A percentile compares a stretch with the other conserved stretches of the same genome.
phyloP scores from a whole-genome alignment of 2,888 invertebrate genomes.

The Eupithecia pulchellata region DNA sequence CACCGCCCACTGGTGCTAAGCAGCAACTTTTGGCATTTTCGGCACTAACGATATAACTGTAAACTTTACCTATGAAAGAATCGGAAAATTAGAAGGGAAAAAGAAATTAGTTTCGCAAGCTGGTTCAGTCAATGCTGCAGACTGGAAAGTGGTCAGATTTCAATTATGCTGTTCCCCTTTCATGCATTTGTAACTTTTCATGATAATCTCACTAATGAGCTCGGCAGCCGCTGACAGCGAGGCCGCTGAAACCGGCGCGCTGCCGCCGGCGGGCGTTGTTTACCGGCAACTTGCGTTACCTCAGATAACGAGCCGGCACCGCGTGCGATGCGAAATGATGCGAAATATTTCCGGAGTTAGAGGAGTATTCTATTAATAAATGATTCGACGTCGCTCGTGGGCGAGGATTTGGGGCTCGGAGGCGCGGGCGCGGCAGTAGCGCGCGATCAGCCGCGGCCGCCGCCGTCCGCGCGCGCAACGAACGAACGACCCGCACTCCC shows the following conservation, averaged over 20 bases:
- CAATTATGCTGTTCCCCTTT: slow-evolving; percentile 1
- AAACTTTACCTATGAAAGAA: background rate
- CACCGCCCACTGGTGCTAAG: slow-evolving; percentile 65
- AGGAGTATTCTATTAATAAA: slow-evolving; percentile 84
- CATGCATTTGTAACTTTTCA: slow-evolving; percentile 5
- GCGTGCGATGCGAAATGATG: slow-evolving; percentile 83
- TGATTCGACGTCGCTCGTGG: slow-evolving; percentile 81
- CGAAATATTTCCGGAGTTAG: slow-evolving; percentile 86
- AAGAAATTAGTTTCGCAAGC: no score
- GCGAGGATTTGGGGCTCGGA: slow-evolving; percentile 79
- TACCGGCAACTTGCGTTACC: slow-evolving; percentile 54
- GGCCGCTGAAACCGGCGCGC: background rate
- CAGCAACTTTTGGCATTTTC: slow-evolving; percentile 36
- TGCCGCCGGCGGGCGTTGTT: slow-evolving; percentile 25
- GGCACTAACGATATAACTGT: slow-evolving; percentile 20
- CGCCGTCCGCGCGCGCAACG: slow-evolving; percentile 84
- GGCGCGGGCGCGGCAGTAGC: slow-evolving; percentile 78
- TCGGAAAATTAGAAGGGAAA: background rate
- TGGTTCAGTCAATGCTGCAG: background rate
- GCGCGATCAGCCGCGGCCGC: slow-evolving; percentile 84
- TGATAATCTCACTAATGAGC: slow-evolving; percentile 1
- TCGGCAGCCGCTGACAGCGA: background rate
- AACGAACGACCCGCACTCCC: slow-evolving; percentile 85
- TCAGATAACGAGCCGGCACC: slow-evolving; percentile 72
- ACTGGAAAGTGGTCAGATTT: slow-evolving; percentile 7